Percentiles rank a stretch among this genome's conserved stretches.
These are phyloP conservation scores for Hydrozoanthus tunicans DNA, from an alignment of 64 coral and sea anemone species.

Conservation along the genomic window DNA sequence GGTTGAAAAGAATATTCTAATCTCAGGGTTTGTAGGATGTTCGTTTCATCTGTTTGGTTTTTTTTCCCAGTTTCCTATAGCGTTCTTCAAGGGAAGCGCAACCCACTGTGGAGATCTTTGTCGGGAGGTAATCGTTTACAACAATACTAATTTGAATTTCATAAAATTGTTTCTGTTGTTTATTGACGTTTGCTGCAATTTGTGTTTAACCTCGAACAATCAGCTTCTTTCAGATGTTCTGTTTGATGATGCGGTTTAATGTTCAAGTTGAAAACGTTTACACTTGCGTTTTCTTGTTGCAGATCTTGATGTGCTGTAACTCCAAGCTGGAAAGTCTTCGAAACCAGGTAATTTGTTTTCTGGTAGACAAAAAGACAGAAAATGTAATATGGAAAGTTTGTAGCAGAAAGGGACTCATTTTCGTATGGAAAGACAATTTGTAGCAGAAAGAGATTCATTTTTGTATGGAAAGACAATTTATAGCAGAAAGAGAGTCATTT, in stretches of 20 bases:
- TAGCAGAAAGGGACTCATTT: too few relatives aligned
- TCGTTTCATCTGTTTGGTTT: not conserved
- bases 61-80: slow-evolving; percentile 79
- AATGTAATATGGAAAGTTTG: too few relatives aligned
- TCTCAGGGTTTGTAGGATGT: not conserved
- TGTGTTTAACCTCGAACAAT: not conserved
- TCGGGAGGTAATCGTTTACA: slow-evolving; percentile 68
- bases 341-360: slow-evolving; percentile 64
- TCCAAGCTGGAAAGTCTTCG: slow-evolving; percentile 87
- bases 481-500: too few relatives aligned
- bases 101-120: slow-evolving; percentile 94
- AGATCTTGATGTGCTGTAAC: slow-evolving; percentile 95
- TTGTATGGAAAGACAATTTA: too few relatives aligned
- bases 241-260: not conserved
- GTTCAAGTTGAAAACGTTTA: not conserved
- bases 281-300: slow-evolving; percentile 10
- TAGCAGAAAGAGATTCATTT: too few relatives aligned
- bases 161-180: not conserved
- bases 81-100: slow-evolving; percentile 86
- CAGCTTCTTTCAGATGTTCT: not conserved
- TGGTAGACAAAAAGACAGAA: too few relatives aligned
- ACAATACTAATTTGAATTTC: not conserved
- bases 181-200: not conserved
- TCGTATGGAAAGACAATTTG: too few relatives aligned
- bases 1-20: too few relatives aligned